phyloP scores from a whole-genome alignment of 2,797 vertebrate genomes.

The Poeciliopsis gracilis region DNA sequence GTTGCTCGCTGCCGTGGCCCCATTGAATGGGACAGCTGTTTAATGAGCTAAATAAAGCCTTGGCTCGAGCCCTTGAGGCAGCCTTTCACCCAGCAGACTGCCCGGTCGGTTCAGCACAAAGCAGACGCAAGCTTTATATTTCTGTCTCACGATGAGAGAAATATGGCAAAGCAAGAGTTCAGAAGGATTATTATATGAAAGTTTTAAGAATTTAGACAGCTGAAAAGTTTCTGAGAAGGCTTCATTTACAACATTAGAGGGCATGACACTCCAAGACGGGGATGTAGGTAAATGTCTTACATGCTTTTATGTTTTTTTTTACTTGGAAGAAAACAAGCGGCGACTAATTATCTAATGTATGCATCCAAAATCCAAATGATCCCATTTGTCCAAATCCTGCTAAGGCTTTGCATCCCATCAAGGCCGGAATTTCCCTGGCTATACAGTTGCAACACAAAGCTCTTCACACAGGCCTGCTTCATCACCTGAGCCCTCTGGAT shows the following conservation, averaged over 20 bases:
- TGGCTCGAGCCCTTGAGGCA: constrained; percentile 53
- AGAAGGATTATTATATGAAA: constrained; percentile 46
- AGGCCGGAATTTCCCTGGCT: constrained; percentile 25
- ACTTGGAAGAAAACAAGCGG: constrained; percentile 4
- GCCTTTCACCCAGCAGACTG: constrained; percentile 58
- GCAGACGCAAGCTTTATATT: constrained; percentile 44
- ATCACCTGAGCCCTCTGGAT: constrained; percentile 32
- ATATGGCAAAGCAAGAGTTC: constrained; percentile 37
- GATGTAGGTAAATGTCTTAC: constrained; percentile 16
- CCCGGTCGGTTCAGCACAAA: constrained; percentile 51
- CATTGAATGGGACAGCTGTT: constrained; percentile 75
- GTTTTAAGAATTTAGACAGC: constrained; percentile 13
- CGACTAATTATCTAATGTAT: constrained; percentile 9
- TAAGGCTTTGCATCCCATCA: constrained; percentile 42
- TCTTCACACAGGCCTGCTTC: constrained; percentile 19
- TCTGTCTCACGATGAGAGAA: constrained; percentile 43
- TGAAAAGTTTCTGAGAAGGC: constrained; percentile 21
- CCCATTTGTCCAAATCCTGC: not conserved
- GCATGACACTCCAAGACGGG: not conserved
- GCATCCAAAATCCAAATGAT: constrained; percentile 46
- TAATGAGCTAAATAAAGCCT: constrained; percentile 78
- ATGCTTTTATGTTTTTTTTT: constrained; percentile 5
- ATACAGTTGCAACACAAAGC: constrained; percentile 19
- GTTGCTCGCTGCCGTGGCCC: constrained; percentile 48
- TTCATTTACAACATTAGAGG: not conserved